Conservation (phyloP, 2,113 vertebrate genomes). For the Lonchura striata region DNA sequence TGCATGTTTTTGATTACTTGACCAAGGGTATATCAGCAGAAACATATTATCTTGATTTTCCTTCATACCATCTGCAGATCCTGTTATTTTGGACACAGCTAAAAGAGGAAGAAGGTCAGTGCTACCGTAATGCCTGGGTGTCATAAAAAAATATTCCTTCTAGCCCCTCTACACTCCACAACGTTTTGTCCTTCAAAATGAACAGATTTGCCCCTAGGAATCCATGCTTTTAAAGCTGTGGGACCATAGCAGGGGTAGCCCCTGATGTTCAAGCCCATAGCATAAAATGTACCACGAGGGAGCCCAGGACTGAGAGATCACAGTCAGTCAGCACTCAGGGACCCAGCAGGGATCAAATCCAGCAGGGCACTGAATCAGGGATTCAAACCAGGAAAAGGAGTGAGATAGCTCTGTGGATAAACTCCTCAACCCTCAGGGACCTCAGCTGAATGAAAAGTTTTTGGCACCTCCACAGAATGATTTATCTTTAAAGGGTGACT, state of each 20-base stretch:
- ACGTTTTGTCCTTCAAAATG: background rate
- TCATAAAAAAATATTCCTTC: background rate
- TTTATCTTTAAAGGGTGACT: background rate
- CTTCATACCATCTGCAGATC: background rate
- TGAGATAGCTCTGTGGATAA: background rate
- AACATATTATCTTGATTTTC: background rate
- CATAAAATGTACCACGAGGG: background rate
- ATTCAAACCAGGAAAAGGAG: background rate
- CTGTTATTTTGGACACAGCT: background rate
- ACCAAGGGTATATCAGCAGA: background rate
- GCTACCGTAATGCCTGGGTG: background rate
- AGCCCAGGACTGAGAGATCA: background rate
- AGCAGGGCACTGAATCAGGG: background rate
- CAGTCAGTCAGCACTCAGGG: background rate
- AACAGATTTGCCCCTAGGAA: background rate
- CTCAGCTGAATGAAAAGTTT: background rate
- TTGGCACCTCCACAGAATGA: background rate
- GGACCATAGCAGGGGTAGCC: rapidly evolving
- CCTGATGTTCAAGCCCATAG: background rate
- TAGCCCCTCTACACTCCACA: background rate
- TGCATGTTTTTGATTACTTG: background rate
- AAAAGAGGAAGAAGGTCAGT: background rate
- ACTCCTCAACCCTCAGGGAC: background rate
- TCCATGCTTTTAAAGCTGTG: background rate
- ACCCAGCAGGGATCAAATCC: background rate